These are phyloP conservation scores for Drosophila erecta DNA, from an alignment of 1,140 invertebrate species.

Conservation along the genomic window DNA sequence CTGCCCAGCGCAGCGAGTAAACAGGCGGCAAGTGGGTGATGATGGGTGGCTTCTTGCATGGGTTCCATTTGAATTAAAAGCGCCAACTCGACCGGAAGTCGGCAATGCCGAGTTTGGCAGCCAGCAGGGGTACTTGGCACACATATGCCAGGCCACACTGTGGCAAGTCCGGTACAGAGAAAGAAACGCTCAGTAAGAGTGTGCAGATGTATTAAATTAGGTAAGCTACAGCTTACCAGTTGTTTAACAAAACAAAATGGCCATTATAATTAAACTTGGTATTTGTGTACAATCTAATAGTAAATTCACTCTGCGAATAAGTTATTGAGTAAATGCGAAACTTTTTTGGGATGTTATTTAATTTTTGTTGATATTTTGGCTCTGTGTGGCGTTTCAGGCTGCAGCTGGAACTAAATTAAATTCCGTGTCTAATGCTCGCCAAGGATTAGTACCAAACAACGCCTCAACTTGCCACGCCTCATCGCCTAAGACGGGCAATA, in stretches of 20 bases:
- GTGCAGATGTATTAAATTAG: neutral
- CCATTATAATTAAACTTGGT: too few relatives aligned
- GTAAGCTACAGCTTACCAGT: neutral
- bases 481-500: slow-evolving; percentile 72
- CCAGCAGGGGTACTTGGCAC: slow-evolving; percentile 70
- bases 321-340: neutral
- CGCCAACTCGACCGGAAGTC: slow-evolving; percentile 66
- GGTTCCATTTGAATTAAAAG: slow-evolving; percentile 79
- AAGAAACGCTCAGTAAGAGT: too few relatives aligned
- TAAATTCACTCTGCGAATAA: neutral
- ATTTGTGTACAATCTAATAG: too few relatives aligned
- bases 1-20: slow-evolving; percentile 56
- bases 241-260: too few relatives aligned
- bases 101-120: slow-evolving; percentile 64
- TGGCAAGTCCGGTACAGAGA: neutral
- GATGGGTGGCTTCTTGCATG: slow-evolving; percentile 28
- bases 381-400: slow-evolving; percentile 14
- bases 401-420: slow-evolving; percentile 72
- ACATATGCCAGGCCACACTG: slow-evolving; percentile 49
- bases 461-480: slow-evolving; percentile 59
- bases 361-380: slow-evolving; percentile 8
- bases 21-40: slow-evolving; percentile 18
- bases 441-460: slow-evolving; percentile 77
- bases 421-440: slow-evolving; percentile 81
- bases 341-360: too few relatives aligned